Base-by-base conservation (phyloP, 2,797 vertebrate species). In the Sus cebifrons region DNA sequence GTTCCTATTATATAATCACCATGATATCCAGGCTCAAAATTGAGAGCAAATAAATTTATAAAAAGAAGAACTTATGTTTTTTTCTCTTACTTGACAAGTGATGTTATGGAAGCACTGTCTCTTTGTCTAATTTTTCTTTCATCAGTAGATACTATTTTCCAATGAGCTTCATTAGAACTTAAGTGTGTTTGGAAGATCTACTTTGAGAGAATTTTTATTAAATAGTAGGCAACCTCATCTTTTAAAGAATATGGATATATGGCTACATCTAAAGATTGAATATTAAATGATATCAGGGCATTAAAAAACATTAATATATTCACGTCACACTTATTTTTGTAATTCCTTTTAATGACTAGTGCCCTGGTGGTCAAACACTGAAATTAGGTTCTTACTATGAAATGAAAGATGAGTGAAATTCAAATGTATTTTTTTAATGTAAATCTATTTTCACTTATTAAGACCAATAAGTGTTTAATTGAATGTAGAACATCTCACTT, bases 1-100 rank as follows among this genome's bases (percentile, higher is more conserved):
- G 62, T 81, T 91, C 67, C 49, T 95, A 40, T 96, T 95, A 92
- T 83, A 85, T 93, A 96, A 87, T 97, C 94, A 96, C 88, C 79
- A 60, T 97, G 91, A 91, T 89, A 93, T 70, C 89, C 89, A 88
- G 25, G 13, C 67, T 94, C 52, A 91, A 91, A 91, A 83, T 44
- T 93, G 49, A 89, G 70, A 97, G 36, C 64, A 93, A 96, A 91
- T 12, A 94, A 49, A 89, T 94, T 86, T 91, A 67, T 87, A 78
- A 18, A 29, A 85, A 67, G 44, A 56, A 91, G 85, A 89, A 56
- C 64, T 0, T 82, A 54, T 15, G 5, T 62, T 70, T 89, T 73
- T 27, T 36, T 89, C 23, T 86, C 17, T 95, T 44, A 54, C 14
- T 84, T 29, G 83, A 96, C 44, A 56, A 86, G 16, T 86, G 16